phyloP scores from a whole-genome alignment of 2,888 invertebrate genomes.

The Sipha maydis region DNA sequence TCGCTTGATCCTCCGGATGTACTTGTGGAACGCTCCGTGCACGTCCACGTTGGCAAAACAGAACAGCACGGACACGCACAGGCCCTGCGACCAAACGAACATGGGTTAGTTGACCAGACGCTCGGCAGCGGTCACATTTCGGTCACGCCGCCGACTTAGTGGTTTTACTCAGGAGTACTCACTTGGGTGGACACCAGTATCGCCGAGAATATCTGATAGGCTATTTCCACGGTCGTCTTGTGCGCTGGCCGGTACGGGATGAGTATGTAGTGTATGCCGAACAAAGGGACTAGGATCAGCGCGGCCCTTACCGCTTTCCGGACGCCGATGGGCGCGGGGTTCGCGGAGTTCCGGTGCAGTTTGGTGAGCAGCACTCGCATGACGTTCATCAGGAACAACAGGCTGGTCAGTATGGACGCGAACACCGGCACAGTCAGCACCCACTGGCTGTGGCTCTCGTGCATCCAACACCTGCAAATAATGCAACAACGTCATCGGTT shows the following conservation, averaged over 20 bases:
- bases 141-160: too few relatives aligned
- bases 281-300: constrained; percentile 86
- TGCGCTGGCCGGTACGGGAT: constrained; percentile 82
- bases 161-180: too few relatives aligned
- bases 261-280: constrained; percentile 90
- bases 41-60: constrained; percentile 97
- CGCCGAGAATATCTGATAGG: constrained; percentile 87
- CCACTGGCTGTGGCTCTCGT: constrained; percentile 75
- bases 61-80: constrained; percentile 90
- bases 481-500: not conserved
- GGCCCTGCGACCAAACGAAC: constrained; percentile 83
- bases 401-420: constrained; percentile 82
- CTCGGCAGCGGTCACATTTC: too few relatives aligned
- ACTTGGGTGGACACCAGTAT: constrained; percentile 89
- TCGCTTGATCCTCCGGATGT: constrained; percentile 62
- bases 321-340: constrained; percentile 70
- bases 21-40: constrained; percentile 65
- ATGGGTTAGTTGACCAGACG: too few relatives aligned
- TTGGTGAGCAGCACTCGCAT: constrained; percentile 87
- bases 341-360: constrained; percentile 75
- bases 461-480: constrained; percentile 78
- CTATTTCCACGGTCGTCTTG: constrained; percentile 76
- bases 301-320: constrained; percentile 83
- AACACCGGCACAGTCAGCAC: constrained; percentile 83
- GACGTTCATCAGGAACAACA: constrained; percentile 88